Conservation (phyloP, 2,797 vertebrate species). For the Scleropages formosus region DNA sequence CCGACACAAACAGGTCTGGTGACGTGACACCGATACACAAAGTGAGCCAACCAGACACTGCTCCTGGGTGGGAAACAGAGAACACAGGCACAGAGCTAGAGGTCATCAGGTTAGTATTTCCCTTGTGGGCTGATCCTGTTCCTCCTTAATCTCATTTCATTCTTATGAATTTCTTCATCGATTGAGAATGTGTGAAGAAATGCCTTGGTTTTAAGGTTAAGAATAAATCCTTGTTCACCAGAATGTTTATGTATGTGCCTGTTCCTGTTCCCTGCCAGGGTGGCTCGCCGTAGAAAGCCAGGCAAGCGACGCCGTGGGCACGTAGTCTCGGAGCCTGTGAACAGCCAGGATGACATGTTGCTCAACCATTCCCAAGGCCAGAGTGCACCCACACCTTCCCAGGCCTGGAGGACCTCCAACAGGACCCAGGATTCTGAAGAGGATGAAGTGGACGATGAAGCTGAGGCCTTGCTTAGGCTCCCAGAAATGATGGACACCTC, state of each 20-base stretch:
- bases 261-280: constrained; percentile 59
- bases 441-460: constrained; percentile 39
- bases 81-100: constrained; percentile 78
- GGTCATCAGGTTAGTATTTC: constrained; percentile 83
- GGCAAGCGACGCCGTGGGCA: constrained; percentile 82
- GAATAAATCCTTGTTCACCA: background rate
- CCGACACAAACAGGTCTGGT: constrained; percentile 73
- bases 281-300: constrained; percentile 82
- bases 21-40: constrained; percentile 83
- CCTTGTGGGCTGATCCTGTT: background rate
- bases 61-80: constrained; percentile 61
- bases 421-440: constrained; percentile 34
- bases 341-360: constrained; percentile 54
- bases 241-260: background rate
- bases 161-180: background rate
- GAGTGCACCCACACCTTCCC: constrained; percentile 29
- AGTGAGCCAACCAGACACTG: constrained; percentile 50
- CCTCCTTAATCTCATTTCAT: background rate
- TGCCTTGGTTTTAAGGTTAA: background rate
- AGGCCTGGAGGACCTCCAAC: constrained; percentile 30
- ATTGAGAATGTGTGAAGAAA: background rate
- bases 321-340: constrained; percentile 66
- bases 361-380: constrained; percentile 44
- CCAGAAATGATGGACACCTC: constrained; percentile 89
- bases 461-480: constrained; percentile 72